Evolutionary conservation across 1,140 invertebrate genomes (phyloP).

Genomic region (Ephestia elutella): DNA sequence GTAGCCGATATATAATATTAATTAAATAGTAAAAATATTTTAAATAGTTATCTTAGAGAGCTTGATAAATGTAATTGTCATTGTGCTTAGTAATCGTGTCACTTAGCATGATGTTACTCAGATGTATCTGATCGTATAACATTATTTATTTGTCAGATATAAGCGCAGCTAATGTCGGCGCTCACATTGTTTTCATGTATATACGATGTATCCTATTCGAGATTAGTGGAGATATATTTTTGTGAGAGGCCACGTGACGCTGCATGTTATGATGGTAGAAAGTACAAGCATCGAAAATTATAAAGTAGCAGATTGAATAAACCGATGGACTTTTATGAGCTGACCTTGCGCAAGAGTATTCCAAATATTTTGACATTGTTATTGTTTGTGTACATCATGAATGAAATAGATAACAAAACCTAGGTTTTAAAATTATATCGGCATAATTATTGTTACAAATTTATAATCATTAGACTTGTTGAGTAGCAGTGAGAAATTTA

Average conservation of each 20-base stretch:
- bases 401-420: conserved; percentile 39
- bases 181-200: conserved; percentile 25
- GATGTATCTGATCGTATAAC: conserved; percentile 48
- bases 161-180: conserved; percentile 10
- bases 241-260: conserved; percentile 36
- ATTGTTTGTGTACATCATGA: conserved; percentile 43
- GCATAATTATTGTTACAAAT: conserved; percentile 70
- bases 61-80: conserved; percentile 70
- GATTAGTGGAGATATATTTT: conserved; percentile 48
- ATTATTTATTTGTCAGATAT: conserved; percentile 41
- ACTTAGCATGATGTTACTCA: conserved; percentile 66
- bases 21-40: conserved; percentile 46
- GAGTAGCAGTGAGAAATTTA: conserved; percentile 66
- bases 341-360: conserved; percentile 29
- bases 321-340: conserved; percentile 9
- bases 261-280: conserved; percentile 29
- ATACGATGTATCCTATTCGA: conserved; percentile 38
- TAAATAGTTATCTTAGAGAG: conserved; percentile 64
- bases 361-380: conserved; percentile 38
- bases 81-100: conserved; percentile 70
- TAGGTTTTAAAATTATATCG: conserved; percentile 56
- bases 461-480: conserved; percentile 67
- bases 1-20: conserved; percentile 61
- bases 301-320: background rate
- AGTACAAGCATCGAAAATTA: conserved; percentile 25